Conservation (phyloP, 2,888 invertebrate species). For the Lithodes maja region DNA sequence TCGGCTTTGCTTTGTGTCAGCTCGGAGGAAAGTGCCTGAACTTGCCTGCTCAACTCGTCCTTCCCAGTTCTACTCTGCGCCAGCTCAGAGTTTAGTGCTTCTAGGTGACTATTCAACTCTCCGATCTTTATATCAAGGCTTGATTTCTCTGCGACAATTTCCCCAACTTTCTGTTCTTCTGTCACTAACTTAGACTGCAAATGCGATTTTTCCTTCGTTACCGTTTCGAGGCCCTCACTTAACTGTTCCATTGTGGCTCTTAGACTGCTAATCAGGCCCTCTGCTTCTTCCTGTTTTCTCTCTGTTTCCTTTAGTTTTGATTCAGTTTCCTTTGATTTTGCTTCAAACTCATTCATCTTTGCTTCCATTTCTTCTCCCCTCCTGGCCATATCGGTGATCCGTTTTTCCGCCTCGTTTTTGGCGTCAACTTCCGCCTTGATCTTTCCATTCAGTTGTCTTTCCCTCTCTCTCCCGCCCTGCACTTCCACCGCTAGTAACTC, state of each 20-base stretch:
- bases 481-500: conserved; percentile 9
- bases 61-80: not conserved
- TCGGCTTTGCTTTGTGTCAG: conserved; percentile 18
- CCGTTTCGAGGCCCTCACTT: conserved; percentile 1
- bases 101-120: not conserved
- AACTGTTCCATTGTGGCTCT: not conserved
- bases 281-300: conserved; percentile 22
- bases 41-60: not conserved
- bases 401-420: not conserved
- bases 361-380: not conserved
- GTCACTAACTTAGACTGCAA: not conserved
- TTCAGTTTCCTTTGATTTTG: not conserved
- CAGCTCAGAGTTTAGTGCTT: not conserved
- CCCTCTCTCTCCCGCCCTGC: not conserved
- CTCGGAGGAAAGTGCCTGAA: conserved; percentile 8
- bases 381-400: not conserved
- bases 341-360: not conserved
- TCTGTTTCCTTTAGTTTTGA: not conserved
- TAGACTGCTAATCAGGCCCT: not conserved
- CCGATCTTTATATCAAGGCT: conserved; percentile 4
- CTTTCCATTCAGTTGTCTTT: not conserved
- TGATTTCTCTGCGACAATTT: not conserved
- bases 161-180: conserved; percentile 9
- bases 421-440: conserved; percentile 10
- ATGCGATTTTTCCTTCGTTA: not conserved